A percentile compares a stretch with the other conserved stretches of the same genome.
Evolutionary conservation across 1,140 invertebrate species (phyloP).

Genomic region (Steinernema feltiae): DNA sequence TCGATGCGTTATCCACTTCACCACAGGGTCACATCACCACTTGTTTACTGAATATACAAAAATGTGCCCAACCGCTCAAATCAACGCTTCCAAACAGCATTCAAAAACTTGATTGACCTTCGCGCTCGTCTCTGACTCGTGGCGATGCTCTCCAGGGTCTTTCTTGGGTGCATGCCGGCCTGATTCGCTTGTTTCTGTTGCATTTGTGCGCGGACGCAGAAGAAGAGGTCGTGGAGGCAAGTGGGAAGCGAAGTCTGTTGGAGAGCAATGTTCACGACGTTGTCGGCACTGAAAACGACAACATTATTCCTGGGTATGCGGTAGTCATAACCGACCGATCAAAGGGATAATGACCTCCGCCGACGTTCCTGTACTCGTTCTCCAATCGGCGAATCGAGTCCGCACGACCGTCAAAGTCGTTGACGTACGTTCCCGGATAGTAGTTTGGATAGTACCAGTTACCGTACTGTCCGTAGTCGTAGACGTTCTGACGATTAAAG

Average conservation of each 20-base stretch:
- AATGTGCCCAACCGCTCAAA: neutral
- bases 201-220: slow-evolving; percentile 26
- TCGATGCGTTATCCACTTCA: no score
- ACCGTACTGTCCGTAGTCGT: slow-evolving; percentile 35
- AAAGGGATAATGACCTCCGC: slow-evolving; percentile 28
- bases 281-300: slow-evolving; percentile 27
- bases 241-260: slow-evolving; percentile 33
- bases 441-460: slow-evolving; percentile 37
- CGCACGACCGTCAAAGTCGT: slow-evolving; percentile 29
- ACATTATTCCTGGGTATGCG: neutral
- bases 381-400: slow-evolving; percentile 29
- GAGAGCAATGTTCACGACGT: slow-evolving; percentile 34
- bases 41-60: no score
- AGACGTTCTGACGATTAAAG: slow-evolving; percentile 28
- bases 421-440: slow-evolving; percentile 30
- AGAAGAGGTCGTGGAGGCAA: slow-evolving; percentile 36
- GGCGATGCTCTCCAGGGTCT: neutral
- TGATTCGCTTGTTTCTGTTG: slow-evolving; percentile 14
- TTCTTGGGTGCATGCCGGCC: neutral
- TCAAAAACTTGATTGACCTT: neutral
- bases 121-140: neutral
- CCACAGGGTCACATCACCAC: no score
- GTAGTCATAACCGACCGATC: slow-evolving; percentile 9
- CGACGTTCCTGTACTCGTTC: slow-evolving; percentile 29
- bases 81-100: neutral